phyloP scores from a whole-genome alignment of 2,113 vertebrate genomes.

The Morone chrysops region DNA sequence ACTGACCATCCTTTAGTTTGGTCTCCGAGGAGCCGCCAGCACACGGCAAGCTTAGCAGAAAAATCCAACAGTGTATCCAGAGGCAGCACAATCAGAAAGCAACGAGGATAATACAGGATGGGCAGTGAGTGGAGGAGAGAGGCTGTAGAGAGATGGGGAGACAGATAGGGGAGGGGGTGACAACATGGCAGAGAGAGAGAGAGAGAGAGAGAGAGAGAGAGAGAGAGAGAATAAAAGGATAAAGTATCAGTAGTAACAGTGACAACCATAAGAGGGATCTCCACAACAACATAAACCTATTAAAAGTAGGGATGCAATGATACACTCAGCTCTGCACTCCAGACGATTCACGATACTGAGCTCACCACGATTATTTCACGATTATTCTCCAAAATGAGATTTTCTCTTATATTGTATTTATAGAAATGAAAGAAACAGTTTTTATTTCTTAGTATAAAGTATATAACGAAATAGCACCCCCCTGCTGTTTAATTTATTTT shows the following conservation, averaged over 20 bases:
- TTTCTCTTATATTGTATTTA: too few relatives aligned
- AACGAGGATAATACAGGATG: not conserved
- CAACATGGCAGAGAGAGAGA: slow-evolving; percentile 7
- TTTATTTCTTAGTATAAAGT: too few relatives aligned
- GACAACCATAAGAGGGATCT: slow-evolving; percentile 83
- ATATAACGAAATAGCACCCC: too few relatives aligned
- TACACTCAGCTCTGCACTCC: too few relatives aligned
- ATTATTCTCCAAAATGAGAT: too few relatives aligned
- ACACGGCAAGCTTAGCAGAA: slow-evolving; percentile 45
- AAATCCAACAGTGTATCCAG: slow-evolving; percentile 58
- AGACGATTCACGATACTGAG: too few relatives aligned
- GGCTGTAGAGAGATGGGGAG: slow-evolving; percentile 14
- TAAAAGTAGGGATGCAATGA: not conserved
- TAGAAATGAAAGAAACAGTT: too few relatives aligned
- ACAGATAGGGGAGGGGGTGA: slow-evolving; percentile 19
- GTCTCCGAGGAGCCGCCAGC: slow-evolving; percentile 54
- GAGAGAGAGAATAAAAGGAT: not conserved
- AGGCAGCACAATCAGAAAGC: not conserved
- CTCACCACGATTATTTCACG: too few relatives aligned
- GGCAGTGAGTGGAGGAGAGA: slow-evolving; percentile 46
- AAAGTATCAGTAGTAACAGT: slow-evolving; percentile 31
- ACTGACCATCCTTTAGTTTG: slow-evolving; percentile 75
- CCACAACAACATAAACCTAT: not conserved
- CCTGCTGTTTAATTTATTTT: too few relatives aligned
- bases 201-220: slow-evolving; percentile 6